Evolutionary conservation across 1,140 invertebrate genomes (phyloP), one percentile per base, ranked within the genome.

Genomic region (Ridgeia piscesae): DNA sequence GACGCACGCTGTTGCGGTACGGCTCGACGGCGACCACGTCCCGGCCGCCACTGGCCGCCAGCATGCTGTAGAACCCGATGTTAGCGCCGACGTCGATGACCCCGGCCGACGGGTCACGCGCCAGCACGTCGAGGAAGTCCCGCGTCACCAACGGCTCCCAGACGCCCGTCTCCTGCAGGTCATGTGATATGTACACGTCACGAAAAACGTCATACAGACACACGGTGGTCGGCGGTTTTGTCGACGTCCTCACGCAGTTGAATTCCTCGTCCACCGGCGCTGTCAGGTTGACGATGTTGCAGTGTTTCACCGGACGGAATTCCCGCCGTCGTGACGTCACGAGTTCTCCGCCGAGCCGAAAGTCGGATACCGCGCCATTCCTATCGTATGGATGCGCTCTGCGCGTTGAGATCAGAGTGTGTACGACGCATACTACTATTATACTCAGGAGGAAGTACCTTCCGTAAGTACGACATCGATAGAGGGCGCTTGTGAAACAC

Each of bases 1-100:
- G 94, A 1, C 91, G 91, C 21, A 95, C 91, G 92, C 93, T 95
- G 33, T 93, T 92, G 58, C 48, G n/a, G 14, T 93, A 91, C n/a
- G 95, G 95, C 89, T 95, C 95, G n/a, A 95, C 92, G 9, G 95
- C 94, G 33, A 95, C 91, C 1, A 95, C 95, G 11, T 92, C 90
- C 88, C 95, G 95, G 34, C 94, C 94, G 92, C 94, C 94, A 14
- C 93, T 92, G 2, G 94, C 94, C 1, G 94, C 94, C 31, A 95
- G 93, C 21, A 95, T 92, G 58, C 94, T 94, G 92, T 94, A 95
- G 35, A 94, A 94, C 34, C 95, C 95, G 34, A 95, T 94, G 92
- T 95, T 95, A 21, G 95, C 94, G 0, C 95, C 95, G 31, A 95
- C 91, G 92, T 95, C 95, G 33, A 95, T 93, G 1, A 95, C 92